Base-by-base conservation (phyloP, 2,113 vertebrate genomes). In the Eonycteris spelaea region DNA sequence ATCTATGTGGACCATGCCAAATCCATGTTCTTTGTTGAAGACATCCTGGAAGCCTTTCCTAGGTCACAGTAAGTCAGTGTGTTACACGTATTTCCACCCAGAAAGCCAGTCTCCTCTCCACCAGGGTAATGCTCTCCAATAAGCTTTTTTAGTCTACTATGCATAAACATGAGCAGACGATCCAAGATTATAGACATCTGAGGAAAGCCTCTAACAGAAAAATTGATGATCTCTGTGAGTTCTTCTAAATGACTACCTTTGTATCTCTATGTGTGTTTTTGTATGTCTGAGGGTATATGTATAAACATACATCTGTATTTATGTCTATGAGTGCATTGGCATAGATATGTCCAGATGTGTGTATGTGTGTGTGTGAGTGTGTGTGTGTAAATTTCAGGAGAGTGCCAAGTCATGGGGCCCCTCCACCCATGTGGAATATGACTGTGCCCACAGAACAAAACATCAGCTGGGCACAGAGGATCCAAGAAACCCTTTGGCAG, bases 11-110 rank as follows among this genome's bases (percentile, higher is more conserved):
- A 99, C 98, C 88, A 99, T 96, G 84, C 99, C 99, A 98, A 99
- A 99, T 84, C 99, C 99, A 94, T 99, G 99, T 96, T 99, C 99
- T 98, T 99, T 99, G 98, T 98, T 99, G 97, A 99, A 99, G 94
- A 99, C 98, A 98, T 99, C 99, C 97, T 99, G 98, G 99, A 99
- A 96, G 99, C 98, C 98, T 99, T 99, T 70, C 99, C 99, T 98
- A 99, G 97, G 98, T 99, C 99, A 95, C 99, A 97, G 96, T 99
- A 99, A 5, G 99, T 83, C 40, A 99, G 99, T 98, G 99, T 99
- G 97, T 99, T 98, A 78, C 99, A 99, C 99, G 99, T 99, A 95
- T 97, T 51, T 51, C 51, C 51, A 51, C 15, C 51, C 51, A 51
- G 51, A 51, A 51, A 51, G 51, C 15, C 51, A 1, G 15, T 51